Evolutionary conservation across 2,113 vertebrate genomes (phyloP), one percentile per base, ranked within the genome.

Genomic region (Pimephales promelas): DNA sequence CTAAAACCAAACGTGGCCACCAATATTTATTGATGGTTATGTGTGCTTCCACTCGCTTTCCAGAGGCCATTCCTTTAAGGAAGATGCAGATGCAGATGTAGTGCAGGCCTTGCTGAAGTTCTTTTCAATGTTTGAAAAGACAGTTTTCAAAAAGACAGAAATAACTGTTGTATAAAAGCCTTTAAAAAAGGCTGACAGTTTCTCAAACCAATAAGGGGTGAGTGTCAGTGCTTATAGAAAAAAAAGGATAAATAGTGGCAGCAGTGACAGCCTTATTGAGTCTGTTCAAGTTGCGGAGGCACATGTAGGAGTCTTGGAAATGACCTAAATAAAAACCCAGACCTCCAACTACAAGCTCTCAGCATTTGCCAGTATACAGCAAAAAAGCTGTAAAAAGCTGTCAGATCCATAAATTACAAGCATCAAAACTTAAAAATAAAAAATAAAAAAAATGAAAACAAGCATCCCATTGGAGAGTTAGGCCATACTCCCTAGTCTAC

Each of bases 311-410:
- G 62, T 74, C 45, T 10, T 73, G 1, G 24, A 52, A 9, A 74
- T 74, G 26, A 74, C 47, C 72, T 31, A 74, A 68, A 74, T 74
- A 74, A 18, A n/a, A 74, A 74, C 71, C 45, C 45, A 52, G 71
- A 52, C 45, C 26, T 52, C 45, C 45, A 74, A 74, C 72, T 74
- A 26, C 71, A 47, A 74, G 24, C 71, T 26, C 45, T 52, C 45
- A 26, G 71, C 45, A 20, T 52, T 74, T 74, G 45, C 43, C 72
- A 75, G 18, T 9, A n/a, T 26, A 75, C 24, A 75, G 7, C 1
- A 16, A 47, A 3, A 57, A 22, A n/a, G n/a, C 36, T 36, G 20
- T n/a, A n/a, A n/a, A n/a, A n/a, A n/a, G n/a, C n/a, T n/a, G n/a
- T n/a, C 74, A 59, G 57, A 40, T 36, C 20, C 36, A 72, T 72